Evolutionary conservation across 37 sponge, comb jelly and placozoan species (phyloP).

Genomic region (Dysidea cf. avara): DNA sequence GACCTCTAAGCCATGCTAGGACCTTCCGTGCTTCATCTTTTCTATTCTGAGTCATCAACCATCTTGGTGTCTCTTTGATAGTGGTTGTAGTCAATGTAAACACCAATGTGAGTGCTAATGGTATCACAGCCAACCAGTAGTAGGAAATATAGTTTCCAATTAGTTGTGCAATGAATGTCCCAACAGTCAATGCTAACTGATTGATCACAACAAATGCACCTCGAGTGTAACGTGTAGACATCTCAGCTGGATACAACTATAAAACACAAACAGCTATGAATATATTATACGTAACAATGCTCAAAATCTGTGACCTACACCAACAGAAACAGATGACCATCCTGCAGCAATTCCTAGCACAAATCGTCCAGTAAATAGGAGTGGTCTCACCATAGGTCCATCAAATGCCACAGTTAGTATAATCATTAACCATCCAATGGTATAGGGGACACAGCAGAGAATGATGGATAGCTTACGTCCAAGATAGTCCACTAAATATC

Average conservation of each 20-base stretch:
- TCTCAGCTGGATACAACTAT: slow-evolving; percentile 80
- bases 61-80: slow-evolving; percentile 73
- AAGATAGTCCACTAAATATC: slow-evolving; percentile 38
- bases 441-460: slow-evolving; percentile 16
- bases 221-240: slow-evolving; percentile 45
- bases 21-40: slow-evolving; percentile 1
- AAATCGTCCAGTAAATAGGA: slow-evolving; percentile 30
- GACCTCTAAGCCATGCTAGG: slow-evolving; percentile 49
- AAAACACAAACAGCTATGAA: too few relatives aligned
- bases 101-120: slow-evolving; percentile 33
- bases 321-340: slow-evolving; percentile 26
- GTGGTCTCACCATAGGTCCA: slow-evolving; percentile 22
- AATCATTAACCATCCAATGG: slow-evolving; percentile 58
- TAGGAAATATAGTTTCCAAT: slow-evolving; percentile 46
- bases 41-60: slow-evolving; percentile 40
- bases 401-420: too few relatives aligned
- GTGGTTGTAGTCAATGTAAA: slow-evolving; percentile 53
- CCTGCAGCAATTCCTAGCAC: slow-evolving; percentile 25
- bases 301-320: too few relatives aligned
- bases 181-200: slow-evolving; percentile 74
- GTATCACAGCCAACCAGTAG: slow-evolving; percentile 44
- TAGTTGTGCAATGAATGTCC: slow-evolving; percentile 52
- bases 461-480: slow-evolving; percentile 59
- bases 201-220: slow-evolving; percentile 74
- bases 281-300: too few relatives aligned